Conservation (phyloP, 2,888 invertebrate genomes). For the Argynnis bischoffii region DNA sequence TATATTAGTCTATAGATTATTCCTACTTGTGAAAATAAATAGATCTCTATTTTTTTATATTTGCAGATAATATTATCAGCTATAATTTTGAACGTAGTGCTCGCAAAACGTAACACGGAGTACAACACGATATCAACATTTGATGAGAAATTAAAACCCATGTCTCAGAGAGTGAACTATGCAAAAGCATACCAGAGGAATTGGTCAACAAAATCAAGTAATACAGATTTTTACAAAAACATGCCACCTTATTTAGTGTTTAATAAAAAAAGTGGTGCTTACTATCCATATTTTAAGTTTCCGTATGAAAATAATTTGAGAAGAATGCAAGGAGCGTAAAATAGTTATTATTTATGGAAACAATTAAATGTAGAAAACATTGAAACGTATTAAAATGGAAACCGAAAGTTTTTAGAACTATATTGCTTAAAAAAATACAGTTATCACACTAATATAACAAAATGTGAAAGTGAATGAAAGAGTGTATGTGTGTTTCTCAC, state of each 20-base stretch:
- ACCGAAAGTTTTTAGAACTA: too few species aligned
- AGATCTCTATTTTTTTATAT: slow-evolving; percentile 18
- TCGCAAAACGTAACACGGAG: slow-evolving; percentile 23
- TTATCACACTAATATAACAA: too few species aligned
- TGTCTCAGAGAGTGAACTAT: background rate
- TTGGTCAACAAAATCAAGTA: slow-evolving; percentile 46
- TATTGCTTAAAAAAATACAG: too few species aligned
- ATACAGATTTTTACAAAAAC: slow-evolving; percentile 45
- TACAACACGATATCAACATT: slow-evolving; percentile 31
- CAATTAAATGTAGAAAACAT: background rate
- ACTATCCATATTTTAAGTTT: slow-evolving; percentile 66
- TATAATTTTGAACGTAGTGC: slow-evolving; percentile 39
- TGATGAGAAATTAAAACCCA: slow-evolving; percentile 10
- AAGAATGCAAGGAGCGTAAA: slow-evolving; percentile 36
- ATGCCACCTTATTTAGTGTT: slow-evolving; percentile 69
- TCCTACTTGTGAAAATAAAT: background rate
- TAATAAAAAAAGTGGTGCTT: slow-evolving; percentile 65
- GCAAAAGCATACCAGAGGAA: slow-evolving; percentile 49
- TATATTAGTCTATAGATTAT: background rate
- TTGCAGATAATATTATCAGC: slow-evolving; percentile 48
- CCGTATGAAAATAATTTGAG: slow-evolving; percentile 50
- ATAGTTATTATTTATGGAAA: background rate
- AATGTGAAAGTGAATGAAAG: too few species aligned
- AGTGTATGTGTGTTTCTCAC: too few species aligned
- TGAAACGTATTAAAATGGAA: background rate